Base-by-base conservation (phyloP, 2,113 vertebrate genomes). In the Smithornis capensis region DNA sequence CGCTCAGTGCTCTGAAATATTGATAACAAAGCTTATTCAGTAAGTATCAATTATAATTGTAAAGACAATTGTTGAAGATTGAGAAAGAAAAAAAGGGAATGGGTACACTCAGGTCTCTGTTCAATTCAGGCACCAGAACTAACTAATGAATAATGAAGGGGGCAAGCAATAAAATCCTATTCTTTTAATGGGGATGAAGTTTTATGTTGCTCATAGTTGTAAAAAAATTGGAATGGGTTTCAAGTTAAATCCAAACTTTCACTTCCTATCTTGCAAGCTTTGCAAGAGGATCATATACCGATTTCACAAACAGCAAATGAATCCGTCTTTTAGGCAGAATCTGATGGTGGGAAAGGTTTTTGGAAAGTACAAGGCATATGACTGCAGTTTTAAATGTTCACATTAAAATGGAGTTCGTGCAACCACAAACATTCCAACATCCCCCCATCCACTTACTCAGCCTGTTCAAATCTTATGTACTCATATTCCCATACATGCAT, bases 401-500 rank as follows among this genome's bases (percentile, higher is more conserved):
- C 23, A n/a, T 35, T 44, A 89, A 74, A 83, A 83, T 0, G 0
- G 0, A 67, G 12, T 50, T 70, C 22, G 25, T 9, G 38, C 4
- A 53, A 38, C 25, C 7, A 69, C 0, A 0, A n/a, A 22, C 24
- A 70, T 24, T 40, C 47, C 47, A 75, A 45, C 12, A 35, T n/a
- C 55, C 57, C 67, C 56, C 37, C 60, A 49, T 11, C 10, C 0
- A 0, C 62, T 74, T n/a, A 50, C 25, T 67, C 17, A 65, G 33
- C n/a, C 50, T 65, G 17, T 53, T 92, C 19, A 65, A 53, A 50
- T 37, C 10, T 35, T 81, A 62, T 0, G 1, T 16, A 29, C 27
- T 56, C 1, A 0, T 42, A 28, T 31, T 38, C 45, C 10, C 3
- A 6, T 3, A 14, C 13, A 8, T 13, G 21, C 40, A 6, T 33